phyloP scores from a whole-genome alignment of 64 coral and sea anemone genomes.

The Trachythela sp. region DNA sequence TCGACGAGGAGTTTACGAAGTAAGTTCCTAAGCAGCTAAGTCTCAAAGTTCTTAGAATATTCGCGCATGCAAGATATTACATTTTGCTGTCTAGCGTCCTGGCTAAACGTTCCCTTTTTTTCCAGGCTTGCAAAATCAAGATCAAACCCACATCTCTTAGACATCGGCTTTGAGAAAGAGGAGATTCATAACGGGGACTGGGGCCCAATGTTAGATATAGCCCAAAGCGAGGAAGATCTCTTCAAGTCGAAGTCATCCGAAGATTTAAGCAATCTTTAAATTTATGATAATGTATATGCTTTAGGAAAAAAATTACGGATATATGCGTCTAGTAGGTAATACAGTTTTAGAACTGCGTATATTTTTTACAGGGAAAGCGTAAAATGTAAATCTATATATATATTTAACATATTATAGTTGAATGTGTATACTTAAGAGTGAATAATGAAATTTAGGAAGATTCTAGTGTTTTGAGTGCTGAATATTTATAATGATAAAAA shows the following conservation, averaged over 20 bases:
- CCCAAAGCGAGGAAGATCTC: not conserved
- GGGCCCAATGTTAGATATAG: not conserved
- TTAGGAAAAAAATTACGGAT: not conserved
- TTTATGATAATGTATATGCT: not conserved
- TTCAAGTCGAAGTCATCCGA: not conserved
- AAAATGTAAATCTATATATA: constrained; percentile 12
- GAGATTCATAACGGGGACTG: not conserved
- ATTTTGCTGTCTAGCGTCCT: too few relatives aligned
- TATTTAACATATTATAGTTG: constrained; percentile 2
- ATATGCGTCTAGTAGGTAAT: not conserved
- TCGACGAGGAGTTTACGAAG: constrained; percentile 85
- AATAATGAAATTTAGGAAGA: too few relatives aligned
- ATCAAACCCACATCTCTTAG: not conserved
- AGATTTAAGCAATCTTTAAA: not conserved
- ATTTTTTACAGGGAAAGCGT: not conserved
- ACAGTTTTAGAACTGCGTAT: not conserved
- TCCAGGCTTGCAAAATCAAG: not conserved
- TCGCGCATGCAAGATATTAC: too few relatives aligned
- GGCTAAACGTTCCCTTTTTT: not conserved
- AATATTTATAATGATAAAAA: too few relatives aligned
- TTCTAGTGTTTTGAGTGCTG: too few relatives aligned
- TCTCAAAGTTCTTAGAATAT: not conserved
- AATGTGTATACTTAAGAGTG: too few relatives aligned
- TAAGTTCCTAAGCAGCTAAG: not conserved
- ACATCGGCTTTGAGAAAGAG: constrained; percentile 17